Evolutionary conservation across 2,888 invertebrate genomes (phyloP), one percentile per base, ranked within the genome.

Genomic region (Drosophila monieri): DNA sequence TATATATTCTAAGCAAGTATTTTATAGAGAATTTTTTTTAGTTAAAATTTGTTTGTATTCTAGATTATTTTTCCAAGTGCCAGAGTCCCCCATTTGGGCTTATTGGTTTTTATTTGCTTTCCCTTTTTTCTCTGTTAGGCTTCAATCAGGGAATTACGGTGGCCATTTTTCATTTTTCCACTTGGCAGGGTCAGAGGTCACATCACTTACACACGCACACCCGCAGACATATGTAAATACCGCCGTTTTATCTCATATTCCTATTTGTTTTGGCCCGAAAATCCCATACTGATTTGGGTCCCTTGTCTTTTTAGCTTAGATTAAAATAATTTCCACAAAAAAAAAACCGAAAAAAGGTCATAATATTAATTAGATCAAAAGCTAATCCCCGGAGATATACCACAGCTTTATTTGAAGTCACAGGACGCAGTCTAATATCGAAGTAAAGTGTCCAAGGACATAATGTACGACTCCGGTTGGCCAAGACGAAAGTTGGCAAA

Each of bases 141-240:
- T 73, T 81, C 73, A 79, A 85, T 85, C 85, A 85, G 73, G 68
- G 70, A 77, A 70, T 76, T 79, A 73, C 76, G 74, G 76, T 67
- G 60, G 53, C 66, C 67, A 78, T 84, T 79, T 83, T 76, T 74
- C 62, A 77, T 76, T 76, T 59, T 47, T 55, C 32, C 71, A 58
- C 49, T 58, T 25, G 59, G 52, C 35, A 47, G 65, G 64, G 64
- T 55, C 65, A 64, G 54, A 53, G 52, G 44, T 46, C 41, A 49
- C 60, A 61, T 61, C 47, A 57, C 47, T 41, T 41, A 32, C 37
- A 41, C 56, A 30, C 46, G 12, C 35, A 30, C 46, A 56, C 49
- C 15, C 51, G 39, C 54, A 41, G 52, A 41, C 44, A 43, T 62
- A 64, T 62, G 64, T 64, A 62, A 64, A 64, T 64, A 39, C 44